These are phyloP conservation scores for Julus scandinavius DNA, from an alignment of 2,888 invertebrate genomes.

Conservation along the genomic window DNA sequence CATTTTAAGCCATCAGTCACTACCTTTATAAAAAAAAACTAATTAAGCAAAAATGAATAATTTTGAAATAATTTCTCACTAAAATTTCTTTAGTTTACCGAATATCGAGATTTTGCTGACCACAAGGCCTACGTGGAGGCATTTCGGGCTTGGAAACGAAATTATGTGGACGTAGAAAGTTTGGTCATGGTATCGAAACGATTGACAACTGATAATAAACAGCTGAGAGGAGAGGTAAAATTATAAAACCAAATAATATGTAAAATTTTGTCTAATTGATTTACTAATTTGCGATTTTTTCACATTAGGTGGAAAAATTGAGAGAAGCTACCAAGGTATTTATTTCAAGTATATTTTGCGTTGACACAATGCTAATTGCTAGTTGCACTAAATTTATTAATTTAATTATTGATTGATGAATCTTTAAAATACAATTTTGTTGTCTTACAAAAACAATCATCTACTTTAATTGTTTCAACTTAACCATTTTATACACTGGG, in stretches of 20 bases:
- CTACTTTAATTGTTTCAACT: no score
- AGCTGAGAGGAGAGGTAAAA: conserved; percentile 56
- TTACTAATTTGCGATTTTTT: not conserved
- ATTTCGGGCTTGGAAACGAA: conserved; percentile 56
- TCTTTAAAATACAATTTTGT: no score
- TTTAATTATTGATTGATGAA: no score
- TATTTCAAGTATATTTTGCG: not conserved
- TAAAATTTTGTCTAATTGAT: not conserved
- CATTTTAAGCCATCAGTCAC: no score
- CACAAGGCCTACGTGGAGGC: conserved; percentile 57
- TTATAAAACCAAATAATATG: not conserved
- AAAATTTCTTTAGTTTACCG: conserved; percentile 53
- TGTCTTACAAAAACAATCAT: no score
- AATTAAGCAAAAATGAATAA: not conserved
- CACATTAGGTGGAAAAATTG: conserved; percentile 53
- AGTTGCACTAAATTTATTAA: not conserved
- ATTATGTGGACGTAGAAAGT: conserved; percentile 57
- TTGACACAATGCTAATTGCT: no score
- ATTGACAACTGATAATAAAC: conserved; percentile 56
- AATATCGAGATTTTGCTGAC: conserved; percentile 54
- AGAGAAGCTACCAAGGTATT: conserved; percentile 54
- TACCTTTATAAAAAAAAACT: no score
- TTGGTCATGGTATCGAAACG: conserved; percentile 57
- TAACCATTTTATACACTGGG: no score
- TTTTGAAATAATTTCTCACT: not conserved